Evolutionary conservation across 2,888 invertebrate species (phyloP), one percentile per base, ranked within the genome.

Genomic region (Dascillus cervinus): DNA sequence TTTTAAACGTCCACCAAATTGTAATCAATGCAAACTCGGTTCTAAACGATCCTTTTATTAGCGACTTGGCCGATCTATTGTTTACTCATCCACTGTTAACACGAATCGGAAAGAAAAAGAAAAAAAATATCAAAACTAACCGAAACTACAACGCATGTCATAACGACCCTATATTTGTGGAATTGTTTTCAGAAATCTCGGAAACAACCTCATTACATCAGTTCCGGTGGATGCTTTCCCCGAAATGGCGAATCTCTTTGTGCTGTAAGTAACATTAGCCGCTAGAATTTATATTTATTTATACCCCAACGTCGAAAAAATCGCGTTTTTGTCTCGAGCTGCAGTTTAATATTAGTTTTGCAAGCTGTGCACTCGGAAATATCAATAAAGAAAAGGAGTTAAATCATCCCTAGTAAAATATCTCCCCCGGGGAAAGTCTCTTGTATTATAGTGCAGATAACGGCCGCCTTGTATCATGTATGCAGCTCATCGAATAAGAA

Each of bases 171-270:
- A 17, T 17, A 4, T 4, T 17, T 32, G 25, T 30, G 30, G 27
- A 34, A 43, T 42, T 50, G 32, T 50, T 70, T 67, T 23, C 74
- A 88, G 88, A 58, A 81, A 82, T 65, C 70, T 89, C 57, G 81
- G 79, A 45, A 79, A 75, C 60, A 89, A 89, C 71, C 70, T 75
- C 59, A 71, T 89, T 56, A 67, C 72, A 50, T 70, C 72, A 59
- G 77, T 89, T 56, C 70, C 77, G 36, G 71, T 71, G 44, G 70
- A 73, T 41, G 76, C 83, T 38, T 83, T 89, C 64, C 77, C 80
- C 31, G 70, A 72, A 48, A 73, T 88, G 67, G 72, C 74, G 28
- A 75, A 75, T 52, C 71, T 89, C 39, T 71, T 80, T 53, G 79
- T 86, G 46, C 70, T 92, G 91, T 92, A 72, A 89, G 90, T 76